These are phyloP conservation scores for Nicator chloris DNA, from an alignment of 2,113 vertebrate genomes.

Conservation along the genomic window DNA sequence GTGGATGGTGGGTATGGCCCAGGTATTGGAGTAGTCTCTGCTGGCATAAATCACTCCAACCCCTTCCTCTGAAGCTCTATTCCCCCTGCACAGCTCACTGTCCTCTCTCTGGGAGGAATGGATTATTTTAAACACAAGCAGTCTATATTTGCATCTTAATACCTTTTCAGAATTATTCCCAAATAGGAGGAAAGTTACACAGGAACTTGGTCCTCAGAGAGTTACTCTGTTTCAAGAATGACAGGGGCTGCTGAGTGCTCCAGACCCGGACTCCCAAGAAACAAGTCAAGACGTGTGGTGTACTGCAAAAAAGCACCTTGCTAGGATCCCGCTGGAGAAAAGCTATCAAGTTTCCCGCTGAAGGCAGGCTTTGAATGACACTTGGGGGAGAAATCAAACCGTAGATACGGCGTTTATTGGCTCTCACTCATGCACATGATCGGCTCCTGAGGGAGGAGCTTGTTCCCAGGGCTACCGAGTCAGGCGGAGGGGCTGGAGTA, in stretches of 20 bases:
- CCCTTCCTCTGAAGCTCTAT: background rate
- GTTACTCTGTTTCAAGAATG: background rate
- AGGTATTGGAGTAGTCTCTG: background rate
- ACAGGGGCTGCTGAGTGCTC: background rate
- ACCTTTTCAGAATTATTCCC: background rate
- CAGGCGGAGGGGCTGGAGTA: too few relatives aligned
- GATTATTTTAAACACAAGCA: background rate
- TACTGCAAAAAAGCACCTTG: background rate
- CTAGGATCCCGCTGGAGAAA: background rate
- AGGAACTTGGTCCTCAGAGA: background rate
- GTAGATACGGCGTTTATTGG: background rate
- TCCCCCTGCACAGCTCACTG: background rate
- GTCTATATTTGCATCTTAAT: background rate
- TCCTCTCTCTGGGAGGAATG: background rate
- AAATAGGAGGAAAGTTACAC: background rate
- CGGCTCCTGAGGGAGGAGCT: background rate
- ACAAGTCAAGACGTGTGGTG: background rate
- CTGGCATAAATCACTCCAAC: background rate
- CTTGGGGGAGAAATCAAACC: background rate
- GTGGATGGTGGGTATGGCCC: background rate
- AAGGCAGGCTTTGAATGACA: background rate
- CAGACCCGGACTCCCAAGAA: background rate
- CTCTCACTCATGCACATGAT: background rate
- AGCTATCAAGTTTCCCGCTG: background rate
- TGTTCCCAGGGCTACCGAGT: slow-evolving; percentile 7